Base-by-base conservation (phyloP, 2,113 vertebrate species). In the Axis porcinus region DNA sequence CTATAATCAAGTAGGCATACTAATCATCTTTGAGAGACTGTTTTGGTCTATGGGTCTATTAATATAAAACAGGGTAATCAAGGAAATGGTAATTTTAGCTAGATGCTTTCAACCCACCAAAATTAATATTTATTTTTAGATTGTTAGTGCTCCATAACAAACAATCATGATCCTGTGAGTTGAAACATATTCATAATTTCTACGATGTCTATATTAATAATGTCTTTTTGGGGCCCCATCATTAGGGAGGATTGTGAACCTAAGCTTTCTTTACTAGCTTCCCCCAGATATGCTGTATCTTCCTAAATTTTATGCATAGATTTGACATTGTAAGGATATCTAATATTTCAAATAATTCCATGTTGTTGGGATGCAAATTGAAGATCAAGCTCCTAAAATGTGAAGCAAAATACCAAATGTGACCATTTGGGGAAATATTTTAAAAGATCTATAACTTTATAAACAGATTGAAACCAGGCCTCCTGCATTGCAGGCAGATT, bases 381-480 rank as follows among this genome's bases (percentile, higher is more conserved):
- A 28, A 3, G 11, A 62, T 70, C 43, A 12, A 54, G 19, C 21
- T 93, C 82, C 86, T 81, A 54, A 85, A 92, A 81, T 76, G 74
- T 54, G n/a, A 97, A 86, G n/a, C 33, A 57, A 23, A 82, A 45
- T 67, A 81, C 17, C 50, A 92, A 97, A 6, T 45, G 54, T 58
- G 54, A 76, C 54, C 83, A 86, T 52, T 89, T 74, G 47, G 52
- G 17, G 36, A 95, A 97, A 79, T 96, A 95, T 90, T 95, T 52
- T 96, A 55, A 57, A 92, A 84, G 19, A 62, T 60, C 57, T 33
- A 45, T 47, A 50, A 43, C 28, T 5, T 86, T 36, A 50, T 52
- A 74, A 74, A 40, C n/a, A 23, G 10, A 40, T 74, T 1, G 2
- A 74, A 74, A 10, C n/a, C 19, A 74, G n/a, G 67, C 19, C 67